A percentile compares a stretch with the other conserved stretches of the same genome.
phyloP scores from a whole-genome alignment of 2,113 vertebrate genomes.

The Heliornis fulica region DNA sequence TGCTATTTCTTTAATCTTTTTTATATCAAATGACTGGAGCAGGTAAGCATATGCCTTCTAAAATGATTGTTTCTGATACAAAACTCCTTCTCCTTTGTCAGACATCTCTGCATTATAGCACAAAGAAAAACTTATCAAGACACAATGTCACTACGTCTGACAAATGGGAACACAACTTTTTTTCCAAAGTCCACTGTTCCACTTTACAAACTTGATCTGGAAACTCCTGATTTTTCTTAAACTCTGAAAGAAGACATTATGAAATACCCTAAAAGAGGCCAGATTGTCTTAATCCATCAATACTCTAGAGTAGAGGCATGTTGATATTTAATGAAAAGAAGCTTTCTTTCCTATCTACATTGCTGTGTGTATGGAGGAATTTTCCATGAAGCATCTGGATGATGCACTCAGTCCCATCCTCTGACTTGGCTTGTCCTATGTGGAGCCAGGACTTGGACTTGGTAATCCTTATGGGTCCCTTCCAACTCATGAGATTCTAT shows the following conservation, averaged over 20 bases:
- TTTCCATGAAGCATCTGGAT: not conserved
- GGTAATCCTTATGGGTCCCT: too few species aligned
- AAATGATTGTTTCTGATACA: not conserved
- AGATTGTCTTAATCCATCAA: not conserved
- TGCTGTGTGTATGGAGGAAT: not conserved
- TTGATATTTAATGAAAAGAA: not conserved
- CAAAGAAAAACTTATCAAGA: not conserved
- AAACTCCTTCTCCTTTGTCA: not conserved
- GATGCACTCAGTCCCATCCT: too few species aligned
- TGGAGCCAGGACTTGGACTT: too few species aligned
- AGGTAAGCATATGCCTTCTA: not conserved
- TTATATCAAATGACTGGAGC: not conserved
- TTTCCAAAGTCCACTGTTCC: not conserved
- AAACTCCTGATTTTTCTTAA: not conserved
- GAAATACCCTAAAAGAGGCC: not conserved
- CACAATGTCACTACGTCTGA: not conserved
- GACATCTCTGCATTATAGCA: not conserved
- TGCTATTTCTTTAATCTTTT: not conserved
- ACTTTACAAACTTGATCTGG: not conserved
- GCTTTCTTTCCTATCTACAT: not conserved
- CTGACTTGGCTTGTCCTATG: too few species aligned
- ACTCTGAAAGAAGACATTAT: not conserved
- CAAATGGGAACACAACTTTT: not conserved
- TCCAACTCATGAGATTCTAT: too few species aligned
- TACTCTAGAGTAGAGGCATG: accelerated